phyloP scores from a whole-genome alignment of 2,888 invertebrate species.

The Nephrotoma appendiculata region DNA sequence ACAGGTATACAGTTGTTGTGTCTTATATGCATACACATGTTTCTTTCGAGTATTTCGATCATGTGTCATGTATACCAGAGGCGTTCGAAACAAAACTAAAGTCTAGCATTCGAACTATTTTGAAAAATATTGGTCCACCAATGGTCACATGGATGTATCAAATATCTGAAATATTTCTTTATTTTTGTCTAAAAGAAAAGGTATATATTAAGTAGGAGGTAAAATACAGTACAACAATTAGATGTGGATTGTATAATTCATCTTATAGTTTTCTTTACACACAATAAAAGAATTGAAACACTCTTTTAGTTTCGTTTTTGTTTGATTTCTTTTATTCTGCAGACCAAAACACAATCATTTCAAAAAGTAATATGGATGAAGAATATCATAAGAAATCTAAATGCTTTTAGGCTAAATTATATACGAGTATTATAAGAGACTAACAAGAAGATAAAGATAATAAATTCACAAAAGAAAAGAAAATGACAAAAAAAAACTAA shows the following conservation, averaged over 20 bases:
- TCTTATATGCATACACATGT: background rate
- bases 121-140: background rate
- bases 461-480: background rate
- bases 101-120: background rate
- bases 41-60: background rate
- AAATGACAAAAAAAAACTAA: background rate
- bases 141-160: background rate
- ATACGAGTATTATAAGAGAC: background rate
- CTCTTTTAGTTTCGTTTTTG: background rate
- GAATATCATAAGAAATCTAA: background rate
- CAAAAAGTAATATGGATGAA: background rate
- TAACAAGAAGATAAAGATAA: background rate
- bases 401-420: background rate
- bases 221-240: background rate
- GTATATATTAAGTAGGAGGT: background rate
- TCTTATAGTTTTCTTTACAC: background rate
- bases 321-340: background rate
- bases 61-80: background rate
- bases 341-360: background rate
- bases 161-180: background rate
- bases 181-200: background rate
- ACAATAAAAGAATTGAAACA: background rate
- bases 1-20: background rate
- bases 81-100: background rate
- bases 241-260: constrained; percentile 1